Evolutionary conservation across 30 jellyfish, hydroid and myxozoan species (phyloP).

Genomic region (Phacellophora camtschatica): DNA sequence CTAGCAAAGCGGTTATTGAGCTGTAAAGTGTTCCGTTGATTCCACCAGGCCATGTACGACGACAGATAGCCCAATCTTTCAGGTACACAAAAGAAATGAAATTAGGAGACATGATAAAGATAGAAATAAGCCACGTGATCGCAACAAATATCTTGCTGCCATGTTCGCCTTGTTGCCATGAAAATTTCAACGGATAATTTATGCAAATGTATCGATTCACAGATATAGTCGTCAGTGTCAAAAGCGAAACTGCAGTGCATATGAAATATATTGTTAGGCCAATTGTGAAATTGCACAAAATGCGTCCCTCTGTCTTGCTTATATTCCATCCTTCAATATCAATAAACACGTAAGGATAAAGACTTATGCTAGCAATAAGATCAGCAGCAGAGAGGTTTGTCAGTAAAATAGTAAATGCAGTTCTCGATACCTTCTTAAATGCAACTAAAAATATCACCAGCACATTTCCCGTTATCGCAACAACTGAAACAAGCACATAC

Average conservation of each 20-base stretch:
- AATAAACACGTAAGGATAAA: constrained; percentile 48
- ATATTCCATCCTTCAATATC: constrained; percentile 22
- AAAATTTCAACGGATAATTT: constrained; percentile 36
- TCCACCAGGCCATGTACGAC: constrained; percentile 43
- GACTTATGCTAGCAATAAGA: constrained; percentile 14
- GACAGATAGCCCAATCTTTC: constrained; percentile 35
- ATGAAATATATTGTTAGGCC: constrained; percentile 28
- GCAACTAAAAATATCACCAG: constrained; percentile 4
- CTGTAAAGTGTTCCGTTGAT: constrained; percentile 31
- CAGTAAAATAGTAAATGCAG: constrained; percentile 35
- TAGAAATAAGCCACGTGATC: constrained; percentile 16
- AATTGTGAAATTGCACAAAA: constrained; percentile 32
- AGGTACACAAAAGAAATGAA: constrained; percentile 9
- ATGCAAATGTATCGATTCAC: constrained; percentile 50
- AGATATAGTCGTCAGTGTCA: constrained; percentile 32
- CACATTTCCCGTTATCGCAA: constrained; percentile 37
- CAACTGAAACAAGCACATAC: neutral
- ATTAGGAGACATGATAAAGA: constrained; percentile 2
- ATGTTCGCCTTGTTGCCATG: constrained; percentile 33
- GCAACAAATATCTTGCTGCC: neutral
- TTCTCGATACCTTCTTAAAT: constrained; percentile 20
- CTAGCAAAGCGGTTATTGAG: constrained; percentile 20
- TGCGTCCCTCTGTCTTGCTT: neutral
- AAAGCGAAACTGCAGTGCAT: constrained; percentile 39
- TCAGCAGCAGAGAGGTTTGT: constrained; percentile 46